Conservation (phyloP, 2,113 vertebrate species). For the Brachyhypopomus gauderio region DNA sequence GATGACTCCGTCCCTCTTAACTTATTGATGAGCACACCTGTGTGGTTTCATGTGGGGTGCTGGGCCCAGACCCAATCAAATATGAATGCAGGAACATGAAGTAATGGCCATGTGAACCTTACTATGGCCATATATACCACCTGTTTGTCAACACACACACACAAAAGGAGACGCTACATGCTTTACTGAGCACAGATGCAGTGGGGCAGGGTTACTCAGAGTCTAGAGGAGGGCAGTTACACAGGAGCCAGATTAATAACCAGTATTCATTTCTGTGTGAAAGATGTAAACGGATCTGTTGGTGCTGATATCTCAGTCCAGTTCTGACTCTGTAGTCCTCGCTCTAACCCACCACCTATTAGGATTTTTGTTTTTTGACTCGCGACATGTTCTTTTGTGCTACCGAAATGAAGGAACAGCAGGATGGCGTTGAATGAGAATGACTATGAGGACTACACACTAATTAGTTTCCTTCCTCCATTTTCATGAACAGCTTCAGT, state of each 20-base stretch:
- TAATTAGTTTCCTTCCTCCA: too few species aligned
- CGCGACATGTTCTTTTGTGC: constrained; percentile 24
- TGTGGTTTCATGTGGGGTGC: not conserved
- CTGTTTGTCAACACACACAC: not conserved
- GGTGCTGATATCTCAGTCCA: constrained; percentile 10
- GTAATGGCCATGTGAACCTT: not conserved
- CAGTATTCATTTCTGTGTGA: constrained; percentile 23
- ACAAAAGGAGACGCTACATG: not conserved
- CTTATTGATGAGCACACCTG: too few species aligned
- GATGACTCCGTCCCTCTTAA: not conserved
- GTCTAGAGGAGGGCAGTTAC: not conserved
- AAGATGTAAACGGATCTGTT: constrained; percentile 35
- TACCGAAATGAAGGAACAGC: not conserved
- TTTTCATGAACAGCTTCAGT: not conserved
- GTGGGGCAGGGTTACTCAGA: not conserved
- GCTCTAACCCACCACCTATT: constrained; percentile 24
- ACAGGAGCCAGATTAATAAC: constrained; percentile 14
- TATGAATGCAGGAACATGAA: too few species aligned
- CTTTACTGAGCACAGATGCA: not conserved
- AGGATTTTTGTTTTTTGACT: constrained; percentile 25
- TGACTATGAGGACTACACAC: not conserved
- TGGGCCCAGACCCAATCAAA: not conserved
- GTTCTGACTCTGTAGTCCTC: constrained; percentile 18
- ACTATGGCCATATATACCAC: not conserved
- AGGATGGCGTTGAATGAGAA: not conserved